Base-by-base conservation (phyloP, 2,113 vertebrate species). In the Apistogramma diplotaenia region DNA sequence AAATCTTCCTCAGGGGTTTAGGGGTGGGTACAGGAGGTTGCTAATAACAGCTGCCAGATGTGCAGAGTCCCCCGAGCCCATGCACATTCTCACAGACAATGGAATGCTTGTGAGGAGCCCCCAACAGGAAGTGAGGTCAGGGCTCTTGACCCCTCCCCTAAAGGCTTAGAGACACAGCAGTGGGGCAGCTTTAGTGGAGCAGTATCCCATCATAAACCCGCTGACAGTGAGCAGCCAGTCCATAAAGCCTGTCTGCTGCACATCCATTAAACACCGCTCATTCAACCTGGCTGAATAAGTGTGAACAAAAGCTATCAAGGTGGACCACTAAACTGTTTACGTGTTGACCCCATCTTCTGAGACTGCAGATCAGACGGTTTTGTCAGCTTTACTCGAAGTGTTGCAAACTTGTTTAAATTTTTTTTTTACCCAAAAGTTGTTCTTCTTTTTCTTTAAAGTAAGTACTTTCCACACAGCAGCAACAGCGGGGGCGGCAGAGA, bases 41-140 rank as follows among this genome's bases (percentile, higher is more conserved):
- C 90, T 92, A 94, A 93, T 95, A 95, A 93, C 94, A 95, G 94
- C 94, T 93, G 94, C 94, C 94, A 95, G 94, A 95, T 96, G 95
- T 95, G 92, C 89, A 85, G 85, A 79, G 92, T 94, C 95, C 94
- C 94, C 59, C 3, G 91, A 91, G 94, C 75, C 88, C 73, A 46
- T 91, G 86, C 87, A 91, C 93, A 94, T 96, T 95, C 95, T 95
- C 95, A 96, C 94, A 96, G 94, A 95, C 94, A 96, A 95, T 92
- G 94, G 94, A 92, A 91, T 94, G 95, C 93, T 93, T 95, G 93
- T 95, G 91, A 95, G 94, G 91, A 94, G 79, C 91, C 91, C 91
- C 91, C 88, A 79, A 89, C 94, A 95, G 95, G 95, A 96, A 96
- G 94, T 96, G 95, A 95, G 95, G 94, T 96, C 93, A 94, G 90